phyloP scores from a whole-genome alignment of 2,888 invertebrate genomes.

The Dusona sp. region DNA sequence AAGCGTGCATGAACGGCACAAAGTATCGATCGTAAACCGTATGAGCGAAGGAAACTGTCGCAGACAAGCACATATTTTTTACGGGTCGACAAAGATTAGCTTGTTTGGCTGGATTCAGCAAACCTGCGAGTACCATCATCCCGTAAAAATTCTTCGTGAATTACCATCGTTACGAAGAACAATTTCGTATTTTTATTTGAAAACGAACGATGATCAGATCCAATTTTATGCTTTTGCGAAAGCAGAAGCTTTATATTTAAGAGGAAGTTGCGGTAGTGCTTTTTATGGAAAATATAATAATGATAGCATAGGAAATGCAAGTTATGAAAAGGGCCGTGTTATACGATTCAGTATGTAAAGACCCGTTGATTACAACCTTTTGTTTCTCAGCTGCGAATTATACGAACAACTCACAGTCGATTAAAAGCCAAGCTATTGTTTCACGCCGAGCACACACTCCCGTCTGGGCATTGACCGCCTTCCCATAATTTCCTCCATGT shows the following conservation, averaged over 20 bases:
- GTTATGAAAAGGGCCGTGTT: not conserved
- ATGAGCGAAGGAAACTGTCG: not conserved
- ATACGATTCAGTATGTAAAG: not conserved
- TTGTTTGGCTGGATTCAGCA: not conserved
- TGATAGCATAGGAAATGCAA: not conserved
- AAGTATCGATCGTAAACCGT: conserved; percentile 23
- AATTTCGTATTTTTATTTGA: conserved; percentile 7
- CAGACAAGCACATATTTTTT: not conserved
- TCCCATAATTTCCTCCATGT: not conserved
- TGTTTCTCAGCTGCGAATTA: not conserved
- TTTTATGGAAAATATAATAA: not conserved
- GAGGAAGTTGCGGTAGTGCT: not conserved
- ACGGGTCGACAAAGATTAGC: conserved; percentile 14
- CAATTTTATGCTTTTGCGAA: conserved; percentile 15
- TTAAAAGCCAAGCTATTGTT: conserved; percentile 59
- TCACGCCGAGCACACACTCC: conserved; percentile 43
- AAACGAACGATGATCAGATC: not conserved
- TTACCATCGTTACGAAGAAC: conserved; percentile 13
- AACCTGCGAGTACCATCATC: not conserved
- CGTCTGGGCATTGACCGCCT: conserved; percentile 41
- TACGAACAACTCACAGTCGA: conserved; percentile 31
- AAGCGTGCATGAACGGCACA: not conserved
- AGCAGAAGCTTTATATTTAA: not conserved
- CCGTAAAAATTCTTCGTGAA: conserved; percentile 19
- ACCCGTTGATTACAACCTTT: not conserved